Percentiles rank a stretch among this genome's conserved stretches.
phyloP scores from a whole-genome alignment of 2,888 invertebrate species.

The Chrysolina oricalcia region DNA sequence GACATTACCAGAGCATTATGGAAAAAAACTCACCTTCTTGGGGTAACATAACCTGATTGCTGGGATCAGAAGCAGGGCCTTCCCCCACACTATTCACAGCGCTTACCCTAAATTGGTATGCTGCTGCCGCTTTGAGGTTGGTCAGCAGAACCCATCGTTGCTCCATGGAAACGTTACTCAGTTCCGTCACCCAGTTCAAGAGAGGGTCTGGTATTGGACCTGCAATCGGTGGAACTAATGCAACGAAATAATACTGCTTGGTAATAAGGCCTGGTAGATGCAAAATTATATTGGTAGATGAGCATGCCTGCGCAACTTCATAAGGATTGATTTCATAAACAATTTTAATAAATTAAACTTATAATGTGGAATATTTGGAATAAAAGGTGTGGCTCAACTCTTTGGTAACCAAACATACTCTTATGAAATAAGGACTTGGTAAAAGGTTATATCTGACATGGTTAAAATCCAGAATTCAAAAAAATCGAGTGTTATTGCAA shows the following conservation, averaged over 20 bases:
- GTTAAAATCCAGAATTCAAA: too few species aligned
- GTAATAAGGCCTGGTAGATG: conserved; percentile 41
- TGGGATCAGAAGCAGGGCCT: conserved; percentile 92
- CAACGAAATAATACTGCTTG: conserved; percentile 61
- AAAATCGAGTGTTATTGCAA: too few species aligned
- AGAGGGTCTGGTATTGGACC: conserved; percentile 90
- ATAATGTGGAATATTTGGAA: background rate
- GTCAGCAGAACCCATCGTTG: conserved; percentile 87
- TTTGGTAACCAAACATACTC: too few species aligned
- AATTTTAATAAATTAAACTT: background rate
- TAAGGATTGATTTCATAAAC: background rate
- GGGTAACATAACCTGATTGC: conserved; percentile 91
- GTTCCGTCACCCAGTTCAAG: conserved; percentile 90
- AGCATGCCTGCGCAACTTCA: conserved; percentile 55
- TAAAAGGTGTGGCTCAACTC: background rate
- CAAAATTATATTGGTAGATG: conserved; percentile 46
- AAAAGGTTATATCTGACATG: too few species aligned
- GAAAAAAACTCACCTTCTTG: conserved; percentile 87
- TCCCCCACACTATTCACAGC: conserved; percentile 97
- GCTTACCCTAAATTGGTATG: conserved; percentile 97
- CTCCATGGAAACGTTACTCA: conserved; percentile 87
- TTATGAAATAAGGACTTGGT: too few species aligned
- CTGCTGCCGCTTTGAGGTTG: conserved; percentile 93
- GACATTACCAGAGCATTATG: too few species aligned
- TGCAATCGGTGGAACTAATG: conserved; percentile 75